phyloP scores from a whole-genome alignment of 2,113 vertebrate genomes.

The Marmota monax region DNA sequence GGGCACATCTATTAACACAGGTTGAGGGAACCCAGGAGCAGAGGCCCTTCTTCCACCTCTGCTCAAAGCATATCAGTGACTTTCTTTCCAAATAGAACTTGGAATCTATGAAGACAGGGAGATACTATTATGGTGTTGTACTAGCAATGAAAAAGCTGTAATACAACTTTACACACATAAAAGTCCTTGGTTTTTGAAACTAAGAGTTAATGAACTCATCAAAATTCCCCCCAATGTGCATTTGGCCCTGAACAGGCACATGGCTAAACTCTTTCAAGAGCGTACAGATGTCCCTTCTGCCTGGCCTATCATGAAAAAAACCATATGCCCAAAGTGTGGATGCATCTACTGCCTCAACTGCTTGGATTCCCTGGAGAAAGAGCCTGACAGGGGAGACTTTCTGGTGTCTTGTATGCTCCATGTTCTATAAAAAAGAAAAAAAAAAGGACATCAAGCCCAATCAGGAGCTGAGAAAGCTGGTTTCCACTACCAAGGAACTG shows the following conservation, averaged over 20 bases:
- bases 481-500: background rate
- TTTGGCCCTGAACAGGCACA: background rate
- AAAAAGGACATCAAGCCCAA: background rate
- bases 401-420: background rate
- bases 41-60: no score
- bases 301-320: accelerated
- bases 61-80: background rate
- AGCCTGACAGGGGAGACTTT: background rate
- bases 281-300: background rate
- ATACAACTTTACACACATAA: no score
- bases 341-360: no score
- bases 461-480: background rate
- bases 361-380: no score
- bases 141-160: no score
- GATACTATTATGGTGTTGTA: no score
- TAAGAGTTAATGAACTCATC: accelerated
- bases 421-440: background rate
- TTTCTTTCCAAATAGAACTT: background rate
- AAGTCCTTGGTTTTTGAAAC: no score
- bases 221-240: accelerated
- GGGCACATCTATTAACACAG: background rate
- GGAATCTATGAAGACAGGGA: background rate
- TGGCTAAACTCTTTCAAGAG: background rate
- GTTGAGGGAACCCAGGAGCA: background rate
- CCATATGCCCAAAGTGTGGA: background rate